A percentile compares a stretch with the other conserved stretches of the same genome.
Conservation (phyloP, 1,140 invertebrate species). For the Andrena cerasifolii region DNA sequence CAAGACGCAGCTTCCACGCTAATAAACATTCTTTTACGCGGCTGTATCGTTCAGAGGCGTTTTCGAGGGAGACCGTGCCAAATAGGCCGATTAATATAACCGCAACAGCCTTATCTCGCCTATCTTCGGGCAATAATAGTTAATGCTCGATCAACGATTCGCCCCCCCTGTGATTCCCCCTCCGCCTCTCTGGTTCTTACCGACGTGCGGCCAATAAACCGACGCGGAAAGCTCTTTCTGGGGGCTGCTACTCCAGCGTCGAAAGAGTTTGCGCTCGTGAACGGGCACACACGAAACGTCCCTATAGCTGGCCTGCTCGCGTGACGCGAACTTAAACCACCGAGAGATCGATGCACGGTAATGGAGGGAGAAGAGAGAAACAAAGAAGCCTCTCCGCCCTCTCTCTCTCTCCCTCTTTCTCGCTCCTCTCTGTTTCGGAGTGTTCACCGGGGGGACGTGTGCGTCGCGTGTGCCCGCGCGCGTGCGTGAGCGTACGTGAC, state of each 20-base stretch:
- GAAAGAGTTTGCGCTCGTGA: neutral
- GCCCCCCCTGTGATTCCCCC: slow-evolving; percentile 35
- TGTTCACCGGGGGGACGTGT: slow-evolving; percentile 15
- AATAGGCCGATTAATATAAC: slow-evolving; percentile 52
- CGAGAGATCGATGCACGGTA: slow-evolving; percentile 48
- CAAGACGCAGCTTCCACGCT: slow-evolving; percentile 7
- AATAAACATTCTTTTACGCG: slow-evolving; percentile 7
- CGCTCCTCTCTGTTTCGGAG: slow-evolving; percentile 1
- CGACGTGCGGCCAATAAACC: slow-evolving; percentile 38
- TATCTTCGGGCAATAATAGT: slow-evolving; percentile 48
- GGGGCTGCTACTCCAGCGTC: neutral
- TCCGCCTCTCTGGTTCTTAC: neutral
- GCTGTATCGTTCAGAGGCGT: neutral
- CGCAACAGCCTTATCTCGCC: slow-evolving; percentile 47
- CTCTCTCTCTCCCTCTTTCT: no score
- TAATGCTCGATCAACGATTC: slow-evolving; percentile 49
- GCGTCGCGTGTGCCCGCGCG: no score
- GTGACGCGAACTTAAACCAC: slow-evolving; percentile 42
- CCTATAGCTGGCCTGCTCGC: slow-evolving; percentile 14
- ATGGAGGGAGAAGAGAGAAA: slow-evolving; percentile 32
- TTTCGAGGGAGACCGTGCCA: slow-evolving; percentile 36
- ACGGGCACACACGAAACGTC: slow-evolving; percentile 20
- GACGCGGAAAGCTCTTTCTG: slow-evolving; percentile 36
- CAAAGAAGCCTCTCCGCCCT: slow-evolving; percentile 47
- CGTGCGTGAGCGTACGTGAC: no score